Evolutionary conservation across 2,797 vertebrate genomes (phyloP).

Genomic region (Trachops cirrhosus): DNA sequence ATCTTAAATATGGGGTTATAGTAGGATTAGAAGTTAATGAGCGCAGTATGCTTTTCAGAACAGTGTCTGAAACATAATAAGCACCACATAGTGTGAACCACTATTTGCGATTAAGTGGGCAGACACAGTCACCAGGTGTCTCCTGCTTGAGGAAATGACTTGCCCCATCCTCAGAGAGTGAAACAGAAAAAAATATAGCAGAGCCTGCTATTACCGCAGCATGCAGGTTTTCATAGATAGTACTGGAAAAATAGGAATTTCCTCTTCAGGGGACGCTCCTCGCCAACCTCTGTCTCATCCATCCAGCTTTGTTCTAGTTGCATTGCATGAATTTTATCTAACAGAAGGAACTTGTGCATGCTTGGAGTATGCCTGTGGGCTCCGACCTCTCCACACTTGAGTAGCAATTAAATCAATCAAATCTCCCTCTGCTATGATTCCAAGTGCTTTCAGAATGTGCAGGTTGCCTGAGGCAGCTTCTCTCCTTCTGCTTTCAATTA

Average conservation of each 20-base stretch:
- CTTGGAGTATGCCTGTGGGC: constrained; percentile 48
- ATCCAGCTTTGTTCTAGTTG: neutral
- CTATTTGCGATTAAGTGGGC: neutral
- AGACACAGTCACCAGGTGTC: neutral
- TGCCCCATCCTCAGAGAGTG: neutral
- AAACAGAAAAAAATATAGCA: neutral
- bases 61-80: neutral
- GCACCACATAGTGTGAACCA: neutral
- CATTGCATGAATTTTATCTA: neutral
- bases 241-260: neutral
- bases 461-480: constrained; percentile 51
- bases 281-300: neutral
- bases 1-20: neutral
- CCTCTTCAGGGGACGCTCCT: neutral
- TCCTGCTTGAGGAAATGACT: neutral
- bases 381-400: constrained; percentile 53
- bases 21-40: neutral
- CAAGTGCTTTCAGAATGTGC: constrained; percentile 25
- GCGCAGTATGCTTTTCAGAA: neutral
- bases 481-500: constrained; percentile 59
- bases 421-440: constrained; percentile 24
- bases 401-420: constrained; percentile 73
- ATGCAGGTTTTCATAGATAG: neutral
- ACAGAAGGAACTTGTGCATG: neutral
- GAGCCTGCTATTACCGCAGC: fast-evolving